Evolutionary conservation across 2,797 vertebrate species (phyloP).

Genomic region (Channallabes apus): DNA sequence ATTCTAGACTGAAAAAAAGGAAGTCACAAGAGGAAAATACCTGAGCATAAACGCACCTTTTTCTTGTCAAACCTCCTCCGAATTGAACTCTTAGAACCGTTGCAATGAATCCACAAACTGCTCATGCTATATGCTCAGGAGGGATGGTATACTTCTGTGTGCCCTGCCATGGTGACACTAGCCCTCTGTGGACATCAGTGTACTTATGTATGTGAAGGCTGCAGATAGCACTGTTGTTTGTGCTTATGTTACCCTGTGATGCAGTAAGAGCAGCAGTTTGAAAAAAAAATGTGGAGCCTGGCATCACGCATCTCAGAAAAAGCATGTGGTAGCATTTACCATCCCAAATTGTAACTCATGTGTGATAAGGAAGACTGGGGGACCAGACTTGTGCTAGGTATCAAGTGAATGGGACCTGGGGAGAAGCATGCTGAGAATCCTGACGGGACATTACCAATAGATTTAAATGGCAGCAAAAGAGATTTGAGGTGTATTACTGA

Average conservation of each 20-base stretch:
- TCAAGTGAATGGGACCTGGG: not conserved
- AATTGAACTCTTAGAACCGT: not conserved
- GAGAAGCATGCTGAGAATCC: not conserved
- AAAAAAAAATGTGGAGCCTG: not conserved
- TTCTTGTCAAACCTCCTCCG: not conserved
- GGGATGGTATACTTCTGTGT: not conserved
- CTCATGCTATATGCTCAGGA: not conserved
- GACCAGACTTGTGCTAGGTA: not conserved
- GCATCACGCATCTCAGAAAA: not conserved
- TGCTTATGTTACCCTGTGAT: not conserved
- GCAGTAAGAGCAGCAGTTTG: not conserved
- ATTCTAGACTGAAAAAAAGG: not conserved
- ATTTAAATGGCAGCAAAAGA: not conserved
- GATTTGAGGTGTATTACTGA: not conserved
- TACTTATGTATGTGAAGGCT: not conserved
- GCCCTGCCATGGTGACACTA: not conserved
- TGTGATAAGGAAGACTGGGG: not conserved
- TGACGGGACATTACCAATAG: not conserved
- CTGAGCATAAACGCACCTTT: not conserved
- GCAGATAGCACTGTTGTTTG: not conserved
- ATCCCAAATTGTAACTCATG: not conserved
- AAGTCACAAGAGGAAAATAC: not conserved
- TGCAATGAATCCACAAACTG: not conserved
- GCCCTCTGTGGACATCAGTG: not conserved
- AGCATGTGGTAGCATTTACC: not conserved